A percentile compares a stretch with the other conserved stretches of the same genome.
Evolutionary conservation across 37 sponge, comb jelly and placozoan genomes (phyloP).

Genomic region (Axinella damicornis): DNA sequence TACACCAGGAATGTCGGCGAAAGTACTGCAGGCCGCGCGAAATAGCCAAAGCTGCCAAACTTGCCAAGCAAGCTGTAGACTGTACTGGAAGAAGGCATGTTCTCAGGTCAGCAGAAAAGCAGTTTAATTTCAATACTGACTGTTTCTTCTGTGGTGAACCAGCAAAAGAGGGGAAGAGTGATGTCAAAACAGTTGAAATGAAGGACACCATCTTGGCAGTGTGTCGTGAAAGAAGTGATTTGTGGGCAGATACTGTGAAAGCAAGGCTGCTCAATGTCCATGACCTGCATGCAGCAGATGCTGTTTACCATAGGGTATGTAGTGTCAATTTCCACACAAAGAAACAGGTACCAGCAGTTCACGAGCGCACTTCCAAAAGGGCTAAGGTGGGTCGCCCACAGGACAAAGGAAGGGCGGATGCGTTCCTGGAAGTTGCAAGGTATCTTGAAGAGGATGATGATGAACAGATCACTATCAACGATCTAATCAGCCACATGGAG

Average conservation of each 20-base stretch:
- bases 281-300: constrained; percentile 65
- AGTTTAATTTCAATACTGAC: constrained; percentile 51
- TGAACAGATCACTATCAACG: constrained; percentile 53
- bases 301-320: constrained; percentile 39
- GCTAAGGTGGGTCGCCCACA: constrained; percentile 48
- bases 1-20: constrained; percentile 11
- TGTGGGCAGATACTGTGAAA: constrained; percentile 48
- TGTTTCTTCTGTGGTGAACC: constrained; percentile 54
- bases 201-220: constrained; percentile 40
- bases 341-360: constrained; percentile 58
- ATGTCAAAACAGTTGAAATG: constrained; percentile 48
- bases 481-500: constrained; percentile 34
- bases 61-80: no score
- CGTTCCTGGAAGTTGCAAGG: constrained; percentile 56
- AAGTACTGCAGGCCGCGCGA: neutral
- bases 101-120: constrained; percentile 49
- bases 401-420: constrained; percentile 41
- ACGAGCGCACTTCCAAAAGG: constrained; percentile 18
- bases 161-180: constrained; percentile 43
- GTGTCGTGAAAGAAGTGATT: constrained; percentile 50
- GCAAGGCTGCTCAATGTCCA: constrained; percentile 56
- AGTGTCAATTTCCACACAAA: constrained; percentile 48
- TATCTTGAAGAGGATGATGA: constrained; percentile 56
- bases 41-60: neutral
- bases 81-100: constrained; percentile 3